Conservation (phyloP, 2,888 invertebrate genomes). For the Odontothrips loti region DNA sequence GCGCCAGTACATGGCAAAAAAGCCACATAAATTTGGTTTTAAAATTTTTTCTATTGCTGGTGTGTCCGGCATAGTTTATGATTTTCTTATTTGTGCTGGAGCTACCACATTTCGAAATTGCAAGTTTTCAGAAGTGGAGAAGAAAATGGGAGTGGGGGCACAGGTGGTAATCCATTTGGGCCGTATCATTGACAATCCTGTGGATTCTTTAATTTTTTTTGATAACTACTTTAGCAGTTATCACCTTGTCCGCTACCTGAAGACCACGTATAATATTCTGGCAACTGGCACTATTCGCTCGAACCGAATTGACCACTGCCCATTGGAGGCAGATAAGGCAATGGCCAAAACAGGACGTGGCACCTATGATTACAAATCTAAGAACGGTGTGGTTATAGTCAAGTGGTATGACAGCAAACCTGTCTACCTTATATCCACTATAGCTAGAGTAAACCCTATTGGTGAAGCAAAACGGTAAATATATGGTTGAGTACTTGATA, state of each 20-base stretch:
- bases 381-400: conserved; percentile 34
- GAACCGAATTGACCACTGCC: conserved; percentile 33
- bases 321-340: conserved; percentile 33
- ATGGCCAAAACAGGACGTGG: conserved; percentile 31
- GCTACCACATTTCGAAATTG: conserved; percentile 34
- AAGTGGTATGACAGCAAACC: conserved; percentile 39
- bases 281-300: conserved; percentile 34
- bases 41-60: conserved; percentile 39
- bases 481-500: conserved; percentile 25
- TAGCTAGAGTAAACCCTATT: conserved; percentile 32
- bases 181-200: conserved; percentile 29
- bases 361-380: conserved; percentile 30
- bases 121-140: conserved; percentile 23
- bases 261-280: conserved; percentile 28
- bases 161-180: conserved; percentile 35
- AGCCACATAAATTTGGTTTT: conserved; percentile 38
- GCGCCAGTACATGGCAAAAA: conserved; percentile 38
- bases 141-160: conserved; percentile 35
- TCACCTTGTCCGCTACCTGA: conserved; percentile 30
- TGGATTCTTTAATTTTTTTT: conserved; percentile 34
- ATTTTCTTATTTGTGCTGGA: conserved; percentile 39
- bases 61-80: conserved; percentile 37
- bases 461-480: conserved; percentile 29
- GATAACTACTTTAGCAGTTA: conserved; percentile 36
- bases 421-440: conserved; percentile 38